phyloP scores from a whole-genome alignment of 2,797 vertebrate genomes.

The Sorex maritimensis region DNA sequence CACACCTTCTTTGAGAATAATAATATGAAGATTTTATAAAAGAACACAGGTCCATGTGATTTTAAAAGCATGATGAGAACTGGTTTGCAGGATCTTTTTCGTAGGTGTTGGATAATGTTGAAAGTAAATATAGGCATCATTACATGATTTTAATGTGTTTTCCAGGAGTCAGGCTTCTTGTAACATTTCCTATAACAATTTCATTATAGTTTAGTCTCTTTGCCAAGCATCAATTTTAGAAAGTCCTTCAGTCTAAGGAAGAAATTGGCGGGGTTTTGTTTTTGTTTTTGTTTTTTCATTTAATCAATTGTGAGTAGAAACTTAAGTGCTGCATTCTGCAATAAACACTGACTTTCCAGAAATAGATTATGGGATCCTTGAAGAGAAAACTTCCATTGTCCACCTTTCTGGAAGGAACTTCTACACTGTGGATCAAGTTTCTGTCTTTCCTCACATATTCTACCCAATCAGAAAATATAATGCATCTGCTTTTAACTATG shows the following conservation, averaged over 20 bases:
- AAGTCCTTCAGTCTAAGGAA: conserved; percentile 32
- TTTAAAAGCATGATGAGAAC: neutral
- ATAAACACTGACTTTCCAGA: neutral
- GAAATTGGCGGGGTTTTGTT: neutral
- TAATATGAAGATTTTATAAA: conserved; percentile 41
- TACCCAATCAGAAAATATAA: no score
- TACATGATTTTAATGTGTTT: neutral
- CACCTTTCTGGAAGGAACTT: neutral
- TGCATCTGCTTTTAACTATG: no score
- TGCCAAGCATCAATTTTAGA: neutral
- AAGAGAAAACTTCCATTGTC: no score
- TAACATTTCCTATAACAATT: neutral
- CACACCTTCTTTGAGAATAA: conserved; percentile 59
- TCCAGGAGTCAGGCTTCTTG: neutral
- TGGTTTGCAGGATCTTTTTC: neutral
- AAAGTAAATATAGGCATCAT: neutral
- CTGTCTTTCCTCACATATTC: no score
- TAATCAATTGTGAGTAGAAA: conserved; percentile 29
- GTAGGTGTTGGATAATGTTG: neutral
- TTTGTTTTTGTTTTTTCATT: neutral
- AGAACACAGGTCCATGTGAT: conserved; percentile 23
- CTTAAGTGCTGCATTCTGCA: neutral
- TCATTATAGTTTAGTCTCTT: conserved; percentile 32
- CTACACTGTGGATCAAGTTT: no score
- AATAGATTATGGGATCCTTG: neutral